phyloP scores from a whole-genome alignment of 2,797 vertebrate genomes.

The Enteromius treurensis region DNA sequence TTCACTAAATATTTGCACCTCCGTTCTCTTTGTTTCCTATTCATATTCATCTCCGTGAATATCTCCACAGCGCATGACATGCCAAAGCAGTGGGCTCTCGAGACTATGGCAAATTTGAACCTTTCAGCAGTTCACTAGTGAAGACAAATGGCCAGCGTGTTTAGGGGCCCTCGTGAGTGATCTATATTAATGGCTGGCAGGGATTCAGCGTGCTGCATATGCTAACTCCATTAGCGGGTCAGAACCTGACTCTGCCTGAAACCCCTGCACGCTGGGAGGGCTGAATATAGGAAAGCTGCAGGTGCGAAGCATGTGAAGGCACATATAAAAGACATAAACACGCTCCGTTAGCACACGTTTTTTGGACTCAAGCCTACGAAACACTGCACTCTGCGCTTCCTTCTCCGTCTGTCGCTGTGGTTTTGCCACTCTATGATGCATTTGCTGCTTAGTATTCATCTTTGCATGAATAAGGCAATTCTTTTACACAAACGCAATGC shows the following conservation, averaged over 20 bases:
- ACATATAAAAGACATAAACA: slow-evolving; percentile 54
- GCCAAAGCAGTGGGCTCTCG: slow-evolving; percentile 55
- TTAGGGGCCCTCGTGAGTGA: slow-evolving; percentile 75
- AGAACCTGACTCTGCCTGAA: slow-evolving; percentile 69
- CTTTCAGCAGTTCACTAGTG: slow-evolving; percentile 78
- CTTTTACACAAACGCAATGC: not conserved
- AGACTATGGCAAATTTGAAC: slow-evolving; percentile 76
- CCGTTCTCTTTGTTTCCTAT: slow-evolving; percentile 11
- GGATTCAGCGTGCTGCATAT: slow-evolving; percentile 75
- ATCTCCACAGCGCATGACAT: slow-evolving; percentile 40
- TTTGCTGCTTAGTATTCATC: slow-evolving; percentile 42
- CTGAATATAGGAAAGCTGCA: slow-evolving; percentile 64
- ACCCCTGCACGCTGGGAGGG: slow-evolving; percentile 48
- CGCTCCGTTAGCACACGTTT: slow-evolving; percentile 39
- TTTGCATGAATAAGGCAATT: slow-evolving; percentile 26
- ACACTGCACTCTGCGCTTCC: slow-evolving; percentile 46
- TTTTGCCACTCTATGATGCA: slow-evolving; percentile 30
- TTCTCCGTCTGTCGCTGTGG: slow-evolving; percentile 48
- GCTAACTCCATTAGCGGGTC: slow-evolving; percentile 82
- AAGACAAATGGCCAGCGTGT: slow-evolving; percentile 83
- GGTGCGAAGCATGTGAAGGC: slow-evolving; percentile 53
- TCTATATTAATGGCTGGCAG: slow-evolving; percentile 82
- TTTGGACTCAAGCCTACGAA: slow-evolving; percentile 38
- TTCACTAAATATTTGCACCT: not conserved
- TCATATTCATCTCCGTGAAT: slow-evolving; percentile 33